phyloP scores from a whole-genome alignment of 2,888 invertebrate species.

The Caenorhabditis doughertyi region DNA sequence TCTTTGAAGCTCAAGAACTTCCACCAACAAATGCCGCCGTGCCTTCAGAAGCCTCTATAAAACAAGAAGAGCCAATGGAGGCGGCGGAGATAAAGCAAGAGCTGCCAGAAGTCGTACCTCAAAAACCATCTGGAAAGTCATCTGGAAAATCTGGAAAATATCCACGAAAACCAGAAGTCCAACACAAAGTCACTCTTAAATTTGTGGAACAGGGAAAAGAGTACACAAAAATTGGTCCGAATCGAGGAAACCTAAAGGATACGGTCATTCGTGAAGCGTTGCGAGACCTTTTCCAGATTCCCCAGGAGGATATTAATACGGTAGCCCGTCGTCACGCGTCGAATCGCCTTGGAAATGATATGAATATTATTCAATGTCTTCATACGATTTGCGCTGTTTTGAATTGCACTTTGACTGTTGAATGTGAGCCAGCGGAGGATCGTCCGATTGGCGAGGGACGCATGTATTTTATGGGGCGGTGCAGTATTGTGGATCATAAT shows the following conservation, averaged over 20 bases:
- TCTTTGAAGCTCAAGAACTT: slow-evolving; percentile 52
- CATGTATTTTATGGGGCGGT: slow-evolving; percentile 28
- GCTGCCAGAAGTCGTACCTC: background rate
- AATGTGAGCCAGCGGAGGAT: slow-evolving; percentile 41
- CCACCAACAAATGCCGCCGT: background rate
- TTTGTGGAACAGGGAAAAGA: slow-evolving; percentile 47
- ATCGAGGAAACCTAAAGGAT: slow-evolving; percentile 34
- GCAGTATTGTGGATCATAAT: slow-evolving; percentile 40
- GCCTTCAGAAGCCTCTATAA: background rate
- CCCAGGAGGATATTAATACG: slow-evolving; percentile 46
- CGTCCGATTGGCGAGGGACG: slow-evolving; percentile 42
- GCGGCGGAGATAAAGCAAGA: slow-evolving; percentile 2
- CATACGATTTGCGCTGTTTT: slow-evolving; percentile 20
- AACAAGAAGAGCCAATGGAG: slow-evolving; percentile 11
- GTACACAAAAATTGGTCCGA: slow-evolving; percentile 25
- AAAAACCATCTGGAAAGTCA: background rate
- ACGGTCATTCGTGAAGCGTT: slow-evolving; percentile 62
- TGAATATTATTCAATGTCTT: slow-evolving; percentile 53
- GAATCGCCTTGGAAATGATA: slow-evolving; percentile 41
- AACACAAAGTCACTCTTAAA: slow-evolving; percentile 39
- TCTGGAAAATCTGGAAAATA: background rate
- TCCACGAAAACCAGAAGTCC: background rate
- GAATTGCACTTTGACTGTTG: slow-evolving; percentile 27
- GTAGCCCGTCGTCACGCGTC: slow-evolving; percentile 47
- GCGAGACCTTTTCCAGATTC: slow-evolving; percentile 61